Evolutionary conservation across 2,113 vertebrate genomes (phyloP).

Genomic region (Petaurus breviceps): DNA sequence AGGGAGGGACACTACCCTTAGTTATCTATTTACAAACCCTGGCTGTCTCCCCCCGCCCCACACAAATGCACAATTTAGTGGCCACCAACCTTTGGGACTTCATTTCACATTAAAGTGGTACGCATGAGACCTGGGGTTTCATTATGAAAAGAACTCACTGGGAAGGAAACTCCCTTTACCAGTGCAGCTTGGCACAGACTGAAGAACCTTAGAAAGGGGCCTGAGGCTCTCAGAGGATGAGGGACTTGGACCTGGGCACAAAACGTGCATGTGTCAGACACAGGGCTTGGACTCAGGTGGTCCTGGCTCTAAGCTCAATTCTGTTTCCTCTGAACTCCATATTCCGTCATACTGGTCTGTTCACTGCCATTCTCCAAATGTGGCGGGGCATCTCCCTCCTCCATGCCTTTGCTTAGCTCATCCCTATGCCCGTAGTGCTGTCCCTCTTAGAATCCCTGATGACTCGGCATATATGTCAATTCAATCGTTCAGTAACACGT

Average conservation of each 20-base stretch:
- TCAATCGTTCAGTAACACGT: background rate
- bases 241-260: background rate
- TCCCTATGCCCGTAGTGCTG: background rate
- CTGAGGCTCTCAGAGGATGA: background rate
- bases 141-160: background rate
- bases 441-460: background rate
- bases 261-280: background rate
- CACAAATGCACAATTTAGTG: background rate
- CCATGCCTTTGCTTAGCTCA: background rate
- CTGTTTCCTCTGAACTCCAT: background rate
- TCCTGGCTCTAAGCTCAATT: background rate
- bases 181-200: background rate
- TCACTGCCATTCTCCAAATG: accelerated
- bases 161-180: background rate
- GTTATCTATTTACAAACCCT: no score
- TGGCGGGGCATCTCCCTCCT: background rate
- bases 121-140: background rate
- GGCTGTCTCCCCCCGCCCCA: no score
- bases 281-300: background rate
- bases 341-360: background rate
- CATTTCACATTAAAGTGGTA: background rate
- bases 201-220: background rate
- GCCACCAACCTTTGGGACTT: background rate
- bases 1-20: background rate
- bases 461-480: background rate